A percentile compares a stretch with the other conserved stretches of the same genome.
phyloP scores from a whole-genome alignment of 2,797 vertebrate species.

The Buphagus erythrorhynchus region DNA sequence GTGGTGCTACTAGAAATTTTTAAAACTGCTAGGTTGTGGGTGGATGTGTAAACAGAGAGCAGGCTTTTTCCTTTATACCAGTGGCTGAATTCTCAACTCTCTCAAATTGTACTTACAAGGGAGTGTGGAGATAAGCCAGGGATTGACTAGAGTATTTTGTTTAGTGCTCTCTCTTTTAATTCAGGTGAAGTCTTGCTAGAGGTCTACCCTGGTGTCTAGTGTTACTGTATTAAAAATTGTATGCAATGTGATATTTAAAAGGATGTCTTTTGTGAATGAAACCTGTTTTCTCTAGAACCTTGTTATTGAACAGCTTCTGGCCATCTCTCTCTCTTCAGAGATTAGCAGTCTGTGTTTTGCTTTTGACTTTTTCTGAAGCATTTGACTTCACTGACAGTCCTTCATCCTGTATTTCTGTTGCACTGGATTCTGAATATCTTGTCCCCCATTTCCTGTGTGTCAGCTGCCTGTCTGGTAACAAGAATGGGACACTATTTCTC shows the following conservation, averaged over 20 bases:
- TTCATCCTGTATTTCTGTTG: background rate
- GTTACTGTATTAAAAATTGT: background rate
- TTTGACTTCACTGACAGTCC: fast-evolving
- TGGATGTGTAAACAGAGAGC: background rate
- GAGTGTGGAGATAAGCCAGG: background rate
- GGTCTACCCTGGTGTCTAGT: background rate
- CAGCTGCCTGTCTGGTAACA: background rate
- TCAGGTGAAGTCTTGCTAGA: background rate
- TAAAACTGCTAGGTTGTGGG: background rate
- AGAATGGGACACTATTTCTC: background rate
- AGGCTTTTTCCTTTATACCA: background rate
- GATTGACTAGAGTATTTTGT: background rate
- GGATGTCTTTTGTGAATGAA: background rate
- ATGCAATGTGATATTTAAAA: background rate
- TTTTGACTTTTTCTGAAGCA: background rate
- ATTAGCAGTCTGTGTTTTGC: background rate
- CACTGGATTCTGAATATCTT: background rate
- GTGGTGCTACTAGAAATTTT: background rate
- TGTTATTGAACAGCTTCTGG: background rate
- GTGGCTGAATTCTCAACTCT: background rate
- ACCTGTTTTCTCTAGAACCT: background rate
- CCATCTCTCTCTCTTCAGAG: background rate
- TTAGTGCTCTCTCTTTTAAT: background rate
- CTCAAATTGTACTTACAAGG: background rate
- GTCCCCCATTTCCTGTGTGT: background rate